Evolutionary conservation across 1,140 invertebrate species (phyloP).

Genomic region (Aplysia californica): DNA sequence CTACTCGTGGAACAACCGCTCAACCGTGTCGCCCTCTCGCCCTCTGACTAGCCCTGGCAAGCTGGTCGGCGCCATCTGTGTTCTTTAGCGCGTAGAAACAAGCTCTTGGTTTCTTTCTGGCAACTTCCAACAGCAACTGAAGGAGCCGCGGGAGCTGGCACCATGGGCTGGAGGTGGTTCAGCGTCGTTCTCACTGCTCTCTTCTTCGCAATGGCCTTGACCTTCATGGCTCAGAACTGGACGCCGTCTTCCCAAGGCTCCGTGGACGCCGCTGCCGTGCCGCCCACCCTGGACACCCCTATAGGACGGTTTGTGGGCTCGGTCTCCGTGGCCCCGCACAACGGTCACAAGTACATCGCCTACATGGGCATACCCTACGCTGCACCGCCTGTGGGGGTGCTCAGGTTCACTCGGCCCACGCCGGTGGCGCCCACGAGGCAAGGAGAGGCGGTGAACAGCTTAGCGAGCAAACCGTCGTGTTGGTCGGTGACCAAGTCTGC

Average conservation of each 20-base stretch:
- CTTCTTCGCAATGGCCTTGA: not conserved
- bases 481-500: not conserved
- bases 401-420: slow-evolving; percentile 5
- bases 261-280: not conserved
- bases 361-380: slow-evolving; percentile 22
- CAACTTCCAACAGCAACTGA: too few species aligned
- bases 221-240: not conserved
- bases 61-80: too few species aligned
- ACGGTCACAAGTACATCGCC: not conserved
- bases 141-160: not conserved
- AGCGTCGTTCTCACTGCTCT: not conserved
- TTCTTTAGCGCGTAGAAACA: too few species aligned
- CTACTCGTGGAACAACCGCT: too few species aligned
- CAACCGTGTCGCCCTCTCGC: too few species aligned
- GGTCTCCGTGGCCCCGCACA: not conserved
- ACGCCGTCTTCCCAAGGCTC: not conserved
- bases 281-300: slow-evolving; percentile 2
- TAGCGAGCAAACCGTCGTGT: not conserved
- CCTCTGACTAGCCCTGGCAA: too few species aligned
- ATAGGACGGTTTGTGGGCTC: not conserved
- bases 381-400: slow-evolving; percentile 3
- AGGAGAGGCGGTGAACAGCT: not conserved
- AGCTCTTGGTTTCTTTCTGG: too few species aligned
- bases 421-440: not conserved
- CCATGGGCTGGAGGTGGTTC: not conserved